phyloP scores from a whole-genome alignment of 1,140 invertebrate genomes.

The Physella acuta region DNA sequence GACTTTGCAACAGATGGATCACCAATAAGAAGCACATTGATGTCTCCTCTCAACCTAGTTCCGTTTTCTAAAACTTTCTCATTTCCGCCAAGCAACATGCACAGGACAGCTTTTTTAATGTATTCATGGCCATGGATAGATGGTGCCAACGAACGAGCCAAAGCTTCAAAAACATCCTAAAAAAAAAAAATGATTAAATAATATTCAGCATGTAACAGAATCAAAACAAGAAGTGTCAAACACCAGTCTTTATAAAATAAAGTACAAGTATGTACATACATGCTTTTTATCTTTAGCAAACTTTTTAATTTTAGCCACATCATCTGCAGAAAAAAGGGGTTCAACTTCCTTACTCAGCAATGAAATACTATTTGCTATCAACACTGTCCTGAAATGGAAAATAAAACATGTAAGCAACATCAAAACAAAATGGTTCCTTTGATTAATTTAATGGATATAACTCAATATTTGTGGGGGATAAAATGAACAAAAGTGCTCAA shows the following conservation, averaged over 20 bases:
- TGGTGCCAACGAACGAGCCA: conserved; percentile 91
- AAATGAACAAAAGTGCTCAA: too few relatives aligned
- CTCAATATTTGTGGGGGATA: too few relatives aligned
- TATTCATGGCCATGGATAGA: conserved; percentile 97
- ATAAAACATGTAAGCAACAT: neutral
- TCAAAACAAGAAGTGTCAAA: too few relatives aligned
- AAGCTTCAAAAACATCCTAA: conserved; percentile 84
- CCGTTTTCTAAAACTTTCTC: conserved; percentile 96
- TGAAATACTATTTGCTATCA: conserved; percentile 91
- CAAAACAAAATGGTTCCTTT: neutral
- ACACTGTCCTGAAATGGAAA: conserved; percentile 72
- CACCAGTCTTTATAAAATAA: neutral
- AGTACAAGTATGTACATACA: conserved; percentile 32
- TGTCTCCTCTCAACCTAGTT: conserved; percentile 86
- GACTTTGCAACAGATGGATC: conserved; percentile 99
- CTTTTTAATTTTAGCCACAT: conserved; percentile 87
- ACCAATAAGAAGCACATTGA: conserved; percentile 74
- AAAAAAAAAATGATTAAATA: conserved; percentile 29
- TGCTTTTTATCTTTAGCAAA: conserved; percentile 70
- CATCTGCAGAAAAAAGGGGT: conserved; percentile 78
- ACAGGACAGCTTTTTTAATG: conserved; percentile 95
- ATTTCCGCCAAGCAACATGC: conserved; percentile 89
- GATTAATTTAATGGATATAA: too few relatives aligned
- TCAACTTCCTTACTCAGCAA: conserved; percentile 86
- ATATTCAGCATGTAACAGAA: neutral